These are phyloP conservation scores for Ernsta delagoae DNA, from an alignment of 2,888 invertebrate genomes.

Conservation along the genomic window DNA sequence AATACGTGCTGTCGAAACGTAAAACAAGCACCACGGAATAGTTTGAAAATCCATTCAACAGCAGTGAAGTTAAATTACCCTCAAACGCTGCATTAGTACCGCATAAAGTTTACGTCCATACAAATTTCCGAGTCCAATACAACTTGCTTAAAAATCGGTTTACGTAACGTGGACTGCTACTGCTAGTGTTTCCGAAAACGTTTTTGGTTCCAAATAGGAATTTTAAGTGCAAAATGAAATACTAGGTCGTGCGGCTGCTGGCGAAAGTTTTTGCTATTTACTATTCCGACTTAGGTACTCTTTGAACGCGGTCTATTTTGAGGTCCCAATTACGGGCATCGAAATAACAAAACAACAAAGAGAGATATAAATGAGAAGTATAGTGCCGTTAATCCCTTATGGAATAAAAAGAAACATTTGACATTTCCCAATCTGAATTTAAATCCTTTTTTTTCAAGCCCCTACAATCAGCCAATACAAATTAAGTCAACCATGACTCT, in stretches of 20 bases:
- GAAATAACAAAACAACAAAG: too few relatives aligned
- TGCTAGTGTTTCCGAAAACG: background rate
- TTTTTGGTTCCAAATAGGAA: conserved; percentile 2
- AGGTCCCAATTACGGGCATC: too few relatives aligned
- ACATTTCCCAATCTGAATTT: too few relatives aligned
- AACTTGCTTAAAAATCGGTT: conserved; percentile 21
- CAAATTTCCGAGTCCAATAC: conserved; percentile 12
- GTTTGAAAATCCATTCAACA: conserved; percentile 6
- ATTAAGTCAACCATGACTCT: too few relatives aligned
- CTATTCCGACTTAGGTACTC: too few relatives aligned
- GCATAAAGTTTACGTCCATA: conserved; percentile 7
- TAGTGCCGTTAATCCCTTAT: too few relatives aligned
- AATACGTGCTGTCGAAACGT: background rate
- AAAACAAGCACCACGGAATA: background rate
- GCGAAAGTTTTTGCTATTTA: background rate
- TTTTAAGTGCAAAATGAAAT: conserved; percentile 13
- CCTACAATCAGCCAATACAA: too few relatives aligned
- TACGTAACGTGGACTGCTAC: background rate
- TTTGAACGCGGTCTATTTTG: too few relatives aligned
- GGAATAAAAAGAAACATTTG: too few relatives aligned
- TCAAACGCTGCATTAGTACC: conserved; percentile 13
- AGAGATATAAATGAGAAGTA: too few relatives aligned
- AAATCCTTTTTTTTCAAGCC: too few relatives aligned
- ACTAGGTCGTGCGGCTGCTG: background rate
- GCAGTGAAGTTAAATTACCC: conserved; percentile 20